Evolutionary conservation across 2,797 vertebrate genomes (phyloP), one percentile per base, ranked within the genome.

Genomic region (Crax fasciolata): DNA sequence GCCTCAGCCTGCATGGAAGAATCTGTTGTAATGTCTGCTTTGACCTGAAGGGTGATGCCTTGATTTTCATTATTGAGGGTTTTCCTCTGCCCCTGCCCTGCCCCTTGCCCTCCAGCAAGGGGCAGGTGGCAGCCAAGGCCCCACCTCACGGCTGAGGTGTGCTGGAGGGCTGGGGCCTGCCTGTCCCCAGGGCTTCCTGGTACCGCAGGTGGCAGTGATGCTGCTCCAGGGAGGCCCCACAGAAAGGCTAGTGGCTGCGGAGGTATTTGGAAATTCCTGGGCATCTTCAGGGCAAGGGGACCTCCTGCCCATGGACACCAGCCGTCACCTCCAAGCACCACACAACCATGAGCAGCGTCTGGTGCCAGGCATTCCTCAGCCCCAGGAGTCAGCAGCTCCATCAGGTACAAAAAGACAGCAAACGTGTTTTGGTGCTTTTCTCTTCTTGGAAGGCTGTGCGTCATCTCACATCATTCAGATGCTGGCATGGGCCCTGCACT

Each of bases 371-470:
- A 17, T 39, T 3, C 48, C n/a, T 54, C 54, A 52, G n/a, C n/a
- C 46, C 44, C 46, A 61, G 46, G 63, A 44, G 9, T 17, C 72
- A 25, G 46, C 46, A 54, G 11, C n/a, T 51, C 30, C 24, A 67
- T 28, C 10, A 44, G 39, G 16, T 21, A 28, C 25, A 43, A 38
- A 25, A 57, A 74, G 28, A 35, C 35, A 32, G 11, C 4, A 2
- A 32, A 63, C 11, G 6, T 12, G 1, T 39, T 8, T 28, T 2
- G 8, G 43, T 48, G 23, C 32, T 35, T 48, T 59, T 41, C 43
- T 66, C 0, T 59, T 41, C 43, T 66, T 0, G 0, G 28, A 35
- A 49, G 38, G 54, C 30, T 43, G 30, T 1, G 1, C 15, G 41
- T 75, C 25, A 24, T 32, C 48, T 57, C 35, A 43, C 44, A n/a